Conservation (phyloP, 2,797 vertebrate genomes). For the Falco berigora region DNA sequence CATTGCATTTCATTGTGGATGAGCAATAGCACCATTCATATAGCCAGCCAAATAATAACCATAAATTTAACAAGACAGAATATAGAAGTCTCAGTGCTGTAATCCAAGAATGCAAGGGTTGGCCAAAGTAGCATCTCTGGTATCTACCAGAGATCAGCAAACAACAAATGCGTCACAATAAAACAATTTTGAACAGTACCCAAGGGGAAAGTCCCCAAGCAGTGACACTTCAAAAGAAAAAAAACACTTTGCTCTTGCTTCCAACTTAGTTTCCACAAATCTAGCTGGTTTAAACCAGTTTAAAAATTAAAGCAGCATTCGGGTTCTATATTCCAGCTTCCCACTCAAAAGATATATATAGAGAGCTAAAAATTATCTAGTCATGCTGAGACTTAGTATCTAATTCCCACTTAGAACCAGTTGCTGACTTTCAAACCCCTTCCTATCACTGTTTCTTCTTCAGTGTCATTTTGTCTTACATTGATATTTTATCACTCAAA, state of each 20-base stretch:
- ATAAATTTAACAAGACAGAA: slow-evolving; percentile 70
- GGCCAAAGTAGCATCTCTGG: slow-evolving; percentile 37
- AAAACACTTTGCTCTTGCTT: slow-evolving; percentile 31
- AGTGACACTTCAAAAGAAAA: neutral
- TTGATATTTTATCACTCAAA: neutral
- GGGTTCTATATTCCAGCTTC: slow-evolving; percentile 59
- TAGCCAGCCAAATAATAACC: slow-evolving; percentile 44
- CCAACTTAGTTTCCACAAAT: slow-evolving; percentile 4
- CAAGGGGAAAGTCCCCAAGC: neutral
- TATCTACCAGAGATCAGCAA: neutral
- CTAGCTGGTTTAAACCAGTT: neutral
- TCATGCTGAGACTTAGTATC: slow-evolving; percentile 47
- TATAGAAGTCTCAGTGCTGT: slow-evolving; percentile 61
- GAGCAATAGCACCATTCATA: slow-evolving; percentile 31
- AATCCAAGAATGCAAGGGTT: slow-evolving; percentile 62
- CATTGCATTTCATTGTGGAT: neutral
- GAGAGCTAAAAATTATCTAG: slow-evolving; percentile 59
- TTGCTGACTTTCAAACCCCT: slow-evolving; percentile 27
- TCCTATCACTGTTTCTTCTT: slow-evolving; percentile 30
- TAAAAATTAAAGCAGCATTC: slow-evolving; percentile 40
- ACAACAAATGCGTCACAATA: slow-evolving; percentile 19
- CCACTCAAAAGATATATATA: slow-evolving; percentile 68
- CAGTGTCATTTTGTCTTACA: neutral
- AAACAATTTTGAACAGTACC: slow-evolving; percentile 1
- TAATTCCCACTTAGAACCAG: slow-evolving; percentile 52